phyloP scores from a whole-genome alignment of 1,140 invertebrate genomes.

The Subanguina moxae region DNA sequence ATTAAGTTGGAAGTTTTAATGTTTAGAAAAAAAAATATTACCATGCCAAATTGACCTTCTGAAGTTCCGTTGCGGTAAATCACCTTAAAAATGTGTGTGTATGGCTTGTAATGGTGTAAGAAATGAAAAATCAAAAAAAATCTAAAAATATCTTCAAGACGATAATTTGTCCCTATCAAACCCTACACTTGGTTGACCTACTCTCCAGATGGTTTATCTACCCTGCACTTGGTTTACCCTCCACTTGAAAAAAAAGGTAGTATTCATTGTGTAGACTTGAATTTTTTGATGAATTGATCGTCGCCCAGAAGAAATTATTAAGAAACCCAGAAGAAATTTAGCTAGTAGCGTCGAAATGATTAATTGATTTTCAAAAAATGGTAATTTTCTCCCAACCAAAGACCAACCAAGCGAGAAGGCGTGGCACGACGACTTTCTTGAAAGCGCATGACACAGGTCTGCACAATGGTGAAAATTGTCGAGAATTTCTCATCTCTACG shows the following conservation, averaged over 20 bases:
- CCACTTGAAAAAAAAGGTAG: no score
- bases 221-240: no score
- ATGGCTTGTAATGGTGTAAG: no score
- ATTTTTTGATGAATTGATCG: neutral
- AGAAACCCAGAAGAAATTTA: no score
- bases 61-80: slow-evolving; percentile 6
- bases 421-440: slow-evolving; percentile 11
- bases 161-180: no score
- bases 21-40: neutral
- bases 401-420: slow-evolving; percentile 22
- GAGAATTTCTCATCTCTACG: slow-evolving; percentile 36
- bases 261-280: no score
- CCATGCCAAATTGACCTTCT: neutral
- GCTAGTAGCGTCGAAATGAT: no score
- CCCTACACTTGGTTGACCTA: no score
- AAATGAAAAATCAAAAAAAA: no score
- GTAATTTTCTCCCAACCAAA: neutral
- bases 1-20: neutral
- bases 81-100: neutral
- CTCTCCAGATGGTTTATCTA: no score
- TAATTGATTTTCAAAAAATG: neutral
- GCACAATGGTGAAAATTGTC: slow-evolving; percentile 16
- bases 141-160: no score
- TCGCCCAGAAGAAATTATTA: neutral
- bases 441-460: slow-evolving; percentile 24